These are phyloP conservation scores for Syritta pipiens DNA, from an alignment of 2,888 invertebrate genomes.

Conservation along the genomic window DNA sequence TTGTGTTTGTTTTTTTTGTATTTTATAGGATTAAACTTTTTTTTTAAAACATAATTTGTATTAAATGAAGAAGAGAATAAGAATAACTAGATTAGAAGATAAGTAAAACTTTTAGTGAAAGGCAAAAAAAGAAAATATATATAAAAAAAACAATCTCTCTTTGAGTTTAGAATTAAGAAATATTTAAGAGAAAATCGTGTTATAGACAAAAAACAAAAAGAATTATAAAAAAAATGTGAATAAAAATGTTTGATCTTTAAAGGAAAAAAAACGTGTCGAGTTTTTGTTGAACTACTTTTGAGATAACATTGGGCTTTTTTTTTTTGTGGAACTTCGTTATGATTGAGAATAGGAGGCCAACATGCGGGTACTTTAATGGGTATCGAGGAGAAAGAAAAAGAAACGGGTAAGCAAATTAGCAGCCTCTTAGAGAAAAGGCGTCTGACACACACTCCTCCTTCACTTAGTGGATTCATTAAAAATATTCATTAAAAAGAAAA, in stretches of 20 bases:
- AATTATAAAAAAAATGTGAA: slow-evolving; percentile 36
- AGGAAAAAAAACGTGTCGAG: neutral
- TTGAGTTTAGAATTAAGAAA: slow-evolving; percentile 2
- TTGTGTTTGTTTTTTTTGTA: slow-evolving; percentile 33
- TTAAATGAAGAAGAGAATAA: slow-evolving; percentile 12
- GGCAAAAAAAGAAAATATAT: neutral
- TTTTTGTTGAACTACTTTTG: neutral
- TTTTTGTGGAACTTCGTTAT: too few species aligned
- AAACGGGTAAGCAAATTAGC: too few species aligned
- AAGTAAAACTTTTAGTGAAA: slow-evolving; percentile 8
- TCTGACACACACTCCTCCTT: too few species aligned
- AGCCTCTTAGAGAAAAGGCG: too few species aligned
- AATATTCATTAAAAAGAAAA: too few species aligned
- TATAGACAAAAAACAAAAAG: slow-evolving; percentile 4
- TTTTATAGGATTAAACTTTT: slow-evolving; percentile 13
- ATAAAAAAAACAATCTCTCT: neutral
- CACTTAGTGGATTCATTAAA: too few species aligned
- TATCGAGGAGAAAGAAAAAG: too few species aligned
- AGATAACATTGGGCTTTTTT: neutral
- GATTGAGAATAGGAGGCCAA: too few species aligned
- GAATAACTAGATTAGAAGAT: slow-evolving; percentile 5
- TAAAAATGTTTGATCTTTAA: slow-evolving; percentile 52
- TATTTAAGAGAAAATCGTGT: slow-evolving; percentile 33
- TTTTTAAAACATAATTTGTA: slow-evolving; percentile 6
- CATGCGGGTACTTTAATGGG: too few species aligned